Conservation (phyloP, 2,797 vertebrate genomes). For the Labroides dimidiatus region DNA sequence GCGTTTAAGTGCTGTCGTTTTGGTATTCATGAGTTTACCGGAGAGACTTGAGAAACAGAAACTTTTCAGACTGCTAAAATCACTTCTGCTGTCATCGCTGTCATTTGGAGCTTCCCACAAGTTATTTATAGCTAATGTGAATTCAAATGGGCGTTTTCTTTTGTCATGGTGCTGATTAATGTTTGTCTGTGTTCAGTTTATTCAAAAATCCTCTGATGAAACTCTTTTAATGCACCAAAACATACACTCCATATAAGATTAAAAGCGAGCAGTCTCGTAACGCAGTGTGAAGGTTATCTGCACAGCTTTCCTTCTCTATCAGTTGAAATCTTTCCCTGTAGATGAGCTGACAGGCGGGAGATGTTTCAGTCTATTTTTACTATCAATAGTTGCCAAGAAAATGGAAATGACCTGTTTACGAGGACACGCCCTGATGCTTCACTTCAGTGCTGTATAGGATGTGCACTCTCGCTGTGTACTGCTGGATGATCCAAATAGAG, state of each 20-base stretch:
- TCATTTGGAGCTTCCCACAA: conserved; percentile 42
- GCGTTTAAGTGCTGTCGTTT: neutral
- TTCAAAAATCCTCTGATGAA: conserved; percentile 34
- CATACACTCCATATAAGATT: conserved; percentile 7
- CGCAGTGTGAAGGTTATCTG: conserved; percentile 38
- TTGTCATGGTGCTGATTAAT: conserved; percentile 41
- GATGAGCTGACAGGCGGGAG: conserved; percentile 22
- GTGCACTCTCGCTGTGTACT: neutral
- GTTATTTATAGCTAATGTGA: conserved; percentile 41
- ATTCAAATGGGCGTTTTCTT: conserved; percentile 25
- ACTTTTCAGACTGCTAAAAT: conserved; percentile 16
- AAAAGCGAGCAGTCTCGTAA: conserved; percentile 7
- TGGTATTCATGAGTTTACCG: neutral
- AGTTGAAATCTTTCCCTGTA: conserved; percentile 14
- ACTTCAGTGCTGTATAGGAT: conserved; percentile 11
- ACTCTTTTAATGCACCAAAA: conserved; percentile 1
- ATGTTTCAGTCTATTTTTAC: conserved; percentile 60
- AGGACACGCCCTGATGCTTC: conserved; percentile 33
- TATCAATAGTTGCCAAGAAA: conserved; percentile 35
- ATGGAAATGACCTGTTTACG: conserved; percentile 41
- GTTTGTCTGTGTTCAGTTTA: conserved; percentile 36
- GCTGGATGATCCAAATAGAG: conserved; percentile 60
- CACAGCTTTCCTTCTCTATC: conserved; percentile 39
- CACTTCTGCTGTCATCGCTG: conserved; percentile 38
- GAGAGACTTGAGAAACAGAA: conserved; percentile 11